phyloP scores from a whole-genome alignment of 1,140 invertebrate genomes.

The Drosophila equinoxialis region DNA sequence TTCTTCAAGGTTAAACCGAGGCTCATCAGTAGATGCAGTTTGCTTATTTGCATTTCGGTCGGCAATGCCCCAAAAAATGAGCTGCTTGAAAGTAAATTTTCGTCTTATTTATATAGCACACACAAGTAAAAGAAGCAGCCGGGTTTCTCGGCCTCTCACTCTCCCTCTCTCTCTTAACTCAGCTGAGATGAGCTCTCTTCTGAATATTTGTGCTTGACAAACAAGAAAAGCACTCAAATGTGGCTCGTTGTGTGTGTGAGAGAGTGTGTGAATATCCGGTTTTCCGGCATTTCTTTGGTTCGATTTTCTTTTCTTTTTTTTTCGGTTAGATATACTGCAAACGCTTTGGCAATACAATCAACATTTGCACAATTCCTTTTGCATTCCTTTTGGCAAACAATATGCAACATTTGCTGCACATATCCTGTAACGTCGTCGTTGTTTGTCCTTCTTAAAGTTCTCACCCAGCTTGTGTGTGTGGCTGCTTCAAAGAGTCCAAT shows the following conservation, averaged over 20 bases:
- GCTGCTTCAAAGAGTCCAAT: constrained; percentile 44
- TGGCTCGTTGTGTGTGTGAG: constrained; percentile 35
- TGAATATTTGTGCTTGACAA: constrained; percentile 70
- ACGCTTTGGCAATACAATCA: constrained; percentile 69
- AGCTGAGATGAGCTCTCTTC: constrained; percentile 12
- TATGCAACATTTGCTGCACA: constrained; percentile 62
- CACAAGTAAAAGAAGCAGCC: background rate
- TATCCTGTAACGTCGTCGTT: constrained; percentile 40
- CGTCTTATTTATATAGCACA: constrained; percentile 62
- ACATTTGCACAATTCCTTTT: constrained; percentile 75
- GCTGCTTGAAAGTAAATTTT: constrained; percentile 69
- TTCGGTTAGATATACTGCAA: constrained; percentile 46
- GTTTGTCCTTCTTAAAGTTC: constrained; percentile 2
- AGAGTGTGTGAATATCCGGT: constrained; percentile 65
- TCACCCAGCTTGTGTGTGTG: background rate
- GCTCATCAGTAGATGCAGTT: constrained; percentile 20
- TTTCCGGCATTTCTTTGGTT: constrained; percentile 48
- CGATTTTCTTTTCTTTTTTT: constrained; percentile 44
- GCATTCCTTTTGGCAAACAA: constrained; percentile 64
- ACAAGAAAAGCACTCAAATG: constrained; percentile 51
- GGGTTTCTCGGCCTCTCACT: constrained; percentile 15
- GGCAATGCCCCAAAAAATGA: constrained; percentile 58
- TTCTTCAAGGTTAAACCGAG: constrained; percentile 44
- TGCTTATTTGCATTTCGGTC: constrained; percentile 69
- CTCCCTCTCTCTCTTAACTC: background rate